These are phyloP conservation scores for Merodon equestris DNA, from an alignment of 2,888 invertebrate species.

Conservation along the genomic window DNA sequence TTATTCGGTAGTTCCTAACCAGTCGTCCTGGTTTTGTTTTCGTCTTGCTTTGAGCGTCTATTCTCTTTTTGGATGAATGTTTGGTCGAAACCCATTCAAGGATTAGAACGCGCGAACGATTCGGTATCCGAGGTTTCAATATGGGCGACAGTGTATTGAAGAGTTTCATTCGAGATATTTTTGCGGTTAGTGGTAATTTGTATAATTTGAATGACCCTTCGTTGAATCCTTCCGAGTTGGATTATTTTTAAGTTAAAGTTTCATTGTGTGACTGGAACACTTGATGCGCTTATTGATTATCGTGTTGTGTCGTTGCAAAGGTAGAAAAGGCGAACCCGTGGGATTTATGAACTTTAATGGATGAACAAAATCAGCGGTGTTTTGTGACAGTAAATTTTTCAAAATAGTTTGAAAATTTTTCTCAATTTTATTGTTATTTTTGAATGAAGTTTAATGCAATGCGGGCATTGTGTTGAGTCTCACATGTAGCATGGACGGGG, in stretches of 20 bases:
- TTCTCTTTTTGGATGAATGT: conserved; percentile 6
- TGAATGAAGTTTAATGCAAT: too few relatives aligned
- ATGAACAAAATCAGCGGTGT: too few relatives aligned
- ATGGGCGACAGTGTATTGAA: conserved; percentile 76
- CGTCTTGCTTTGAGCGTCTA: conserved; percentile 17
- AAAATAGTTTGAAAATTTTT: too few relatives aligned
- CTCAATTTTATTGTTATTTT: too few relatives aligned
- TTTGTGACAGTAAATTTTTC: too few relatives aligned
- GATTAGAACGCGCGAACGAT: background rate
- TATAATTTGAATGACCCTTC: background rate
- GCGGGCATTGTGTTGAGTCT: too few relatives aligned
- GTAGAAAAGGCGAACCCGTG: too few relatives aligned
- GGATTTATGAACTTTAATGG: too few relatives aligned
- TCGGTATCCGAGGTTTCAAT: conserved; percentile 6
- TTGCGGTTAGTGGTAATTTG: conserved; percentile 74
- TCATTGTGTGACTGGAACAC: conserved; percentile 22
- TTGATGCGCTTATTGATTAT: conserved; percentile 18
- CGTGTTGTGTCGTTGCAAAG: background rate
- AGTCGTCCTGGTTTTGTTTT: background rate
- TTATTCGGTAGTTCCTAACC: background rate
- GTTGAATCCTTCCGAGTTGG: background rate
- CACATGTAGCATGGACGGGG: too few relatives aligned
- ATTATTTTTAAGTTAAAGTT: background rate
- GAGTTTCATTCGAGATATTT: conserved; percentile 76
- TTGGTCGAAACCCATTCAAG: conserved; percentile 1